Evolutionary conservation across 2,888 invertebrate genomes (phyloP).

Genomic region (Tricholauxania praeusta): DNA sequence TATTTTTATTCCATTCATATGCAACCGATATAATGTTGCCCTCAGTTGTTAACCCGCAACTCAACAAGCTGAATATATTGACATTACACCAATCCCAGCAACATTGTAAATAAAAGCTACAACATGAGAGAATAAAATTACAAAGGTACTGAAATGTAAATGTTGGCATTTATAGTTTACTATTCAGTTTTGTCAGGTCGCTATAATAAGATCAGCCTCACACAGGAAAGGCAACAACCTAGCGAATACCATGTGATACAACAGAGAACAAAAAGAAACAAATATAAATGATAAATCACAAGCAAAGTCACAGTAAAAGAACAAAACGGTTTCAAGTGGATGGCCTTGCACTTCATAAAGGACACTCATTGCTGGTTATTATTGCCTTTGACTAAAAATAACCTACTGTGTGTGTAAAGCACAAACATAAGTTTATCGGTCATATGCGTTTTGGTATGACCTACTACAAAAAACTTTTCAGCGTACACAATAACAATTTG

Average conservation of each 20-base stretch:
- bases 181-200: neutral
- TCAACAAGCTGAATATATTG: constrained; percentile 1
- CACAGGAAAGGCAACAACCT: neutral
- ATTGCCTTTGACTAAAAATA: neutral
- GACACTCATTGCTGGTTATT: neutral
- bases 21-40: neutral
- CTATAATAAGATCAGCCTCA: constrained; percentile 6
- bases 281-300: neutral
- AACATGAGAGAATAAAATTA: constrained; percentile 8
- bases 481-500: no score
- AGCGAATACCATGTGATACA: neutral
- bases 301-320: neutral
- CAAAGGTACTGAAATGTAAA: neutral
- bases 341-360: constrained; percentile 20
- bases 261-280: neutral
- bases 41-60: constrained; percentile 10
- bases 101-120: neutral
- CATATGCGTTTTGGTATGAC: no score
- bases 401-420: no score
- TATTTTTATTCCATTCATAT: neutral
- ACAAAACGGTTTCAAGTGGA: constrained; percentile 1
- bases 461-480: no score
- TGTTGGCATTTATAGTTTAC: neutral
- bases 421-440: no score
- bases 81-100: neutral